These are phyloP conservation scores for Stegodyphus dumicola DNA, from an alignment of 1,140 invertebrate species.

Conservation along the genomic window DNA sequence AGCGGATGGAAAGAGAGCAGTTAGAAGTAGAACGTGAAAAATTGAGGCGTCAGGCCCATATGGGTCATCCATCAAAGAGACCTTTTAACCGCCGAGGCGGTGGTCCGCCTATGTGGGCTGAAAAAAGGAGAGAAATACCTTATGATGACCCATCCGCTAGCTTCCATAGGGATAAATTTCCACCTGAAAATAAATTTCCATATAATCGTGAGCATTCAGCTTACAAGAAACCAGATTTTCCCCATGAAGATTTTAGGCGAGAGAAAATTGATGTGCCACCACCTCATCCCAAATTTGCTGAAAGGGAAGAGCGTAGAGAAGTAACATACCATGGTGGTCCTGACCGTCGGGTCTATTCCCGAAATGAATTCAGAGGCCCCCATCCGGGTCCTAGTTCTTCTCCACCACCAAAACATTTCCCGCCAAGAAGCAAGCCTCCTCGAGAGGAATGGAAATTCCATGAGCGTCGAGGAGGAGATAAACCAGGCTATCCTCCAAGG, in stretches of 20 bases:
- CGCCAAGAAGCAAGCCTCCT: slow-evolving; percentile 21
- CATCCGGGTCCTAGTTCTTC: slow-evolving; percentile 30
- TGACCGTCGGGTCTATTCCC: slow-evolving; percentile 38
- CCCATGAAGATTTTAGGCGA: slow-evolving; percentile 6
- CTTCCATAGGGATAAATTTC: slow-evolving; percentile 5
- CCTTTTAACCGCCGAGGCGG: slow-evolving; percentile 15
- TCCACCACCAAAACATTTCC: slow-evolving; percentile 21
- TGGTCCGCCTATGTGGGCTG: slow-evolving; percentile 25
- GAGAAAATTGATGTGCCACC: not conserved
- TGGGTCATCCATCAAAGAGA: slow-evolving; percentile 21
- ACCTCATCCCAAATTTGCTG: slow-evolving; percentile 15
- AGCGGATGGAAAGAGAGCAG: slow-evolving; percentile 42
- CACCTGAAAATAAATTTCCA: not conserved
- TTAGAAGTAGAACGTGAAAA: slow-evolving; percentile 43
- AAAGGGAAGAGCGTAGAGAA: slow-evolving; percentile 16
- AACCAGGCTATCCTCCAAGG: slow-evolving; percentile 31
- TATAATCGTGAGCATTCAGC: slow-evolving; percentile 3
- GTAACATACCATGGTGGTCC: slow-evolving; percentile 45
- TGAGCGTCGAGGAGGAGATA: slow-evolving; percentile 31
- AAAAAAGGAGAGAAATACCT: slow-evolving; percentile 2
- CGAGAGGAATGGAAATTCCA: slow-evolving; percentile 55
- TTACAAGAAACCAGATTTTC: not conserved
- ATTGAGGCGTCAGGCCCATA: slow-evolving; percentile 33
- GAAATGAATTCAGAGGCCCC: slow-evolving; percentile 47
- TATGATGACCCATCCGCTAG: slow-evolving; percentile 14